These are phyloP conservation scores for Microchirus variegatus DNA, from an alignment of 2,797 vertebrate species.

Conservation along the genomic window DNA sequence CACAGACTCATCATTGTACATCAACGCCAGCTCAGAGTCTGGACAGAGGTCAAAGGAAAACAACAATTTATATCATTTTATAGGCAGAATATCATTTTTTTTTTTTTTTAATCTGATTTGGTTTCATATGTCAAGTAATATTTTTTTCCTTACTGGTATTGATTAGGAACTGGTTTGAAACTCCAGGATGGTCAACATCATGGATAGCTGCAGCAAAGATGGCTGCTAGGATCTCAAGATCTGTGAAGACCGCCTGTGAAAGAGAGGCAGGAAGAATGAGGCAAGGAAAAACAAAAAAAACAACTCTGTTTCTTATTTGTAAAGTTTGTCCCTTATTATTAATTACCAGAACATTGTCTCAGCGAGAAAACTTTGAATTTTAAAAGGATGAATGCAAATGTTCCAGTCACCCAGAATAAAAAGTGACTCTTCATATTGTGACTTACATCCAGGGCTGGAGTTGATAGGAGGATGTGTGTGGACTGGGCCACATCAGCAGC, in stretches of 20 bases:
- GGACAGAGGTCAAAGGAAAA: constrained; percentile 1
- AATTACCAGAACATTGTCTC: too few relatives aligned
- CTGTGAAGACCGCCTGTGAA: constrained; percentile 94
- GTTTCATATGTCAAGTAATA: background rate
- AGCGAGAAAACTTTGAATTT: too few relatives aligned
- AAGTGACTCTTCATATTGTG: background rate
- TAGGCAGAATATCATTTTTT: background rate
- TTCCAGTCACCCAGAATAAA: too few relatives aligned
- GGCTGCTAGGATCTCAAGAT: constrained; percentile 96
- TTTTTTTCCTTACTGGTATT: constrained; percentile 92
- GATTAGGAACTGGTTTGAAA: constrained; percentile 98
- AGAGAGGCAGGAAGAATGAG: background rate
- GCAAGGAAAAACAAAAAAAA: constrained; percentile 5
- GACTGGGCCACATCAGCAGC: constrained; percentile 97
- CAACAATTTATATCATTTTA: background rate
- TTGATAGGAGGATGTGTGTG: constrained; percentile 96
- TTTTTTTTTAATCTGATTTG: background rate
- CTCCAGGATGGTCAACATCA: constrained; percentile 97
- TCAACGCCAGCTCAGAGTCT: constrained; percentile 97
- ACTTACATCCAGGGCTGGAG: constrained; percentile 95
- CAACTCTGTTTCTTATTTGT: constrained; percentile 20
- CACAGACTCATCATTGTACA: constrained; percentile 98
- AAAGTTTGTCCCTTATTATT: too few relatives aligned
- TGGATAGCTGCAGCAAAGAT: constrained; percentile 98
- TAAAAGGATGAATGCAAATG: too few relatives aligned